Percentiles rank a stretch among this genome's conserved stretches.
Conservation (phyloP, 2,113 vertebrate species). For the Coptodon rendalli region DNA sequence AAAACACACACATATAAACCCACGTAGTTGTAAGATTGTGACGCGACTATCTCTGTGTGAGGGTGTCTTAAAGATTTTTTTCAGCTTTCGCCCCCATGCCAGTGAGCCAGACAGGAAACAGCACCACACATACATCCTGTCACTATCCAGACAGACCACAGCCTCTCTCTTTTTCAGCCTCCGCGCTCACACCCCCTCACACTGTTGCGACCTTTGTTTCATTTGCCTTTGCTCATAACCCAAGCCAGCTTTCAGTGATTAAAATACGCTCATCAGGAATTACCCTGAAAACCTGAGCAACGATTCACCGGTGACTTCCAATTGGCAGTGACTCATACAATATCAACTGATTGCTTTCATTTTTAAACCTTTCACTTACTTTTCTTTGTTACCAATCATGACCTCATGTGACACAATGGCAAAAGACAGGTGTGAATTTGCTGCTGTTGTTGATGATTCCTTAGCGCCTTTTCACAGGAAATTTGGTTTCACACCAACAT, state of each 20-base stretch:
- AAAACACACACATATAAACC: background rate
- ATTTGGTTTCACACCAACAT: background rate
- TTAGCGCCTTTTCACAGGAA: background rate
- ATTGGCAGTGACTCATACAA: background rate
- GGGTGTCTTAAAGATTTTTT: background rate
- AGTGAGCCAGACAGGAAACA: constrained; percentile 35
- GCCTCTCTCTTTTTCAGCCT: background rate
- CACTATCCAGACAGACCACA: background rate
- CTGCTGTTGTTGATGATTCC: background rate
- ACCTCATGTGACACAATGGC: background rate
- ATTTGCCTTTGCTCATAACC: background rate
- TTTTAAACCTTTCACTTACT: background rate
- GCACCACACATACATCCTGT: constrained; percentile 29
- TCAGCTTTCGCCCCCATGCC: background rate
- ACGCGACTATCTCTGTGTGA: background rate
- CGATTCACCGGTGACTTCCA: background rate
- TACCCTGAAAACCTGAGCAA: background rate
- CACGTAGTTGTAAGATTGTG: background rate
- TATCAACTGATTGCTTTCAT: background rate
- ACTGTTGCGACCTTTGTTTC: background rate
- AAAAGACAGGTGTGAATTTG: background rate
- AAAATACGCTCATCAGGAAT: background rate
- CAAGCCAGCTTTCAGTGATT: background rate
- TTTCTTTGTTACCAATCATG: background rate
- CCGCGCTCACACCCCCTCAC: background rate